phyloP scores from a whole-genome alignment of 2,113 vertebrate genomes.

The Typhlomys cinereus region DNA sequence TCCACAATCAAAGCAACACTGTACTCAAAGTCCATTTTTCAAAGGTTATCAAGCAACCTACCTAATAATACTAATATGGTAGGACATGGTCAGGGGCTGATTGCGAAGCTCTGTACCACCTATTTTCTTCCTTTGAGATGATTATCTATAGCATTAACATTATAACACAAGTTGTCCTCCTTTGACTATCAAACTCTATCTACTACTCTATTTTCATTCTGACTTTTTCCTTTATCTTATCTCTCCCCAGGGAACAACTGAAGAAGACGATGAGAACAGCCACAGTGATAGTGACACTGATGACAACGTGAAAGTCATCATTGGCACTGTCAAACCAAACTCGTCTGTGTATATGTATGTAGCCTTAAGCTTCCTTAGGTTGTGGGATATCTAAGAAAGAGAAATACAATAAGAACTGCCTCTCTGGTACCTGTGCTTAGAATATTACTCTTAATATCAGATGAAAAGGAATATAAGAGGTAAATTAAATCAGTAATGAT shows the following conservation, averaged over 20 bases:
- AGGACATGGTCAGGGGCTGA: not conserved
- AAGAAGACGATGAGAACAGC: not conserved
- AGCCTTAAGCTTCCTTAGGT: not conserved
- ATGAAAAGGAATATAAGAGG: not conserved
- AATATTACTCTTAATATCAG: not conserved
- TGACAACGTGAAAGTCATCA: constrained; percentile 13
- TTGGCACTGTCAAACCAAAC: not conserved
- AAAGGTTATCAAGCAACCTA: not conserved
- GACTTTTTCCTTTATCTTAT: not conserved
- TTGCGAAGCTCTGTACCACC: not conserved
- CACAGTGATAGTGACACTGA: not conserved
- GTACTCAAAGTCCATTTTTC: not conserved
- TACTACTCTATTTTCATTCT: not conserved
- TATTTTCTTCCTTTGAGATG: not conserved
- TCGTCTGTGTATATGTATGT: not conserved
- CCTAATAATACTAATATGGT: not conserved
- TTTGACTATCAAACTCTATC: not conserved
- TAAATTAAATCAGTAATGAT: not conserved
- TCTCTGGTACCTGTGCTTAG: not conserved
- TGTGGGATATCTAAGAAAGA: not conserved
- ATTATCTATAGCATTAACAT: not conserved
- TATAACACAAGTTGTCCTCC: not conserved
- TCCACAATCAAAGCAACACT: not conserved
- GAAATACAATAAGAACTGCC: not conserved
- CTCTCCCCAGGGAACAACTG: not conserved